These are phyloP conservation scores for Semicossyphus pulcher DNA, from an alignment of 2,113 vertebrate genomes.

Conservation along the genomic window DNA sequence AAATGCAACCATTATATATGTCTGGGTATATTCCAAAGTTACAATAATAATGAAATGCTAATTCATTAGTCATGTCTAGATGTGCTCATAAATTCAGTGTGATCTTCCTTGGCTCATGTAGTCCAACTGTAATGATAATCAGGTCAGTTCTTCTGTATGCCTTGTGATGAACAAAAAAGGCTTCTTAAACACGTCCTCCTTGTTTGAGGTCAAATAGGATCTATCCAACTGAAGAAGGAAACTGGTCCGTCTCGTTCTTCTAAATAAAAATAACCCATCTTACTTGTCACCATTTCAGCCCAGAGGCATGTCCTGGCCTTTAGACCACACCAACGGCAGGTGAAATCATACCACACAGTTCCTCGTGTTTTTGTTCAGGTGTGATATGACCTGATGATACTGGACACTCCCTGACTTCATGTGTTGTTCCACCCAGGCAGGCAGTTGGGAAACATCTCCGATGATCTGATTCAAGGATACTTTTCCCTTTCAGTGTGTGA, in stretches of 20 bases:
- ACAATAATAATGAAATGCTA: too few relatives aligned
- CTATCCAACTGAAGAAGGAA: background rate
- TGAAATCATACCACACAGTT: conserved; percentile 15
- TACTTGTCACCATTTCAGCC: background rate
- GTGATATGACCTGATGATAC: conserved; percentile 32
- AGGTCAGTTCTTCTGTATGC: too few relatives aligned
- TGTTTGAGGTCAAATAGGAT: background rate
- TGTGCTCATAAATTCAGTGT: too few relatives aligned
- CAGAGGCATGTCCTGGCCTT: conserved; percentile 26
- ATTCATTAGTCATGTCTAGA: too few relatives aligned
- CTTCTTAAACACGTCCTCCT: background rate
- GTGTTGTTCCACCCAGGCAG: conserved; percentile 21
- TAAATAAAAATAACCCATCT: background rate
- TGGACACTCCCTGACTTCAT: conserved; percentile 46
- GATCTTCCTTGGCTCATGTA: too few relatives aligned
- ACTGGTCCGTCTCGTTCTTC: background rate
- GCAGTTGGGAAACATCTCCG: conserved; percentile 31
- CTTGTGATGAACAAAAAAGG: too few relatives aligned
- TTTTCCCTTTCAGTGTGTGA: conserved; percentile 21
- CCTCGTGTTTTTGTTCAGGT: conserved; percentile 30
- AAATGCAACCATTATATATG: too few relatives aligned
- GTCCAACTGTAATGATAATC: too few relatives aligned
- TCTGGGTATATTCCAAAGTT: too few relatives aligned
- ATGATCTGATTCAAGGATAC: conserved; percentile 4
- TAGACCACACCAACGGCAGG: background rate